A percentile compares a stretch with the other conserved stretches of the same genome.
Conservation (phyloP, 2,113 vertebrate species). For the Xerus inauris region DNA sequence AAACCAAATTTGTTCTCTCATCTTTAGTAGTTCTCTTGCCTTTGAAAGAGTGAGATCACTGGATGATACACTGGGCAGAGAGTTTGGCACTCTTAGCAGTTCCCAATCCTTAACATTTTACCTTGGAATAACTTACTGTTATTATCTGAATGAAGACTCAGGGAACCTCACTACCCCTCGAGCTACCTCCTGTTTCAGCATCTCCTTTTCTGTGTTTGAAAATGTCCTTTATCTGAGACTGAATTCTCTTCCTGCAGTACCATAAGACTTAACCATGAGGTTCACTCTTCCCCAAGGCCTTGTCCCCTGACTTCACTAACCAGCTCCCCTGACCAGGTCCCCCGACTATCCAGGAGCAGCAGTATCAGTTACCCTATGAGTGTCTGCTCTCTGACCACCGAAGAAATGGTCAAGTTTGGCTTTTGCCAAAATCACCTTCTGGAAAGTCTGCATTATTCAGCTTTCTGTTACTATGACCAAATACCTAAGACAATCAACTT, state of each 20-base stretch:
- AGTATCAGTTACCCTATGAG: not conserved
- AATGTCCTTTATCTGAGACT: not conserved
- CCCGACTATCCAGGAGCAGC: not conserved
- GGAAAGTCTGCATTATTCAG: not conserved
- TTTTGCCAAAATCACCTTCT: constrained; percentile 41
- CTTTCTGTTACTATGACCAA: not conserved
- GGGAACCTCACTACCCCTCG: not conserved
- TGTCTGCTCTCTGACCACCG: not conserved
- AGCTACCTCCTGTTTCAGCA: not conserved
- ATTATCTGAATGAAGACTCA: not conserved
- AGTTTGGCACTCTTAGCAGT: not conserved
- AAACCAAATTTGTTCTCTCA: not conserved
- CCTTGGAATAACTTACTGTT: not conserved
- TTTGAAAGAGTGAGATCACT: not conserved
- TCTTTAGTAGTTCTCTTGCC: not conserved
- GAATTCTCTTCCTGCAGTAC: not conserved
- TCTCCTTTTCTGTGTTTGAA: not conserved
- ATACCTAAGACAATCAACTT: not conserved
- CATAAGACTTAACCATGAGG: not conserved
- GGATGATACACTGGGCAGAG: not conserved
- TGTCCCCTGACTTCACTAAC: not conserved
- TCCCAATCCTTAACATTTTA: not conserved
- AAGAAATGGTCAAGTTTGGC: not conserved
- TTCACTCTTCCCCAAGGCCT: too few species aligned
- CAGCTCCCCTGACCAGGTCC: not conserved